Evolutionary conservation across 2,888 invertebrate genomes (phyloP), one percentile per base, ranked within the genome.

Genomic region (Cephus spinipes): DNA sequence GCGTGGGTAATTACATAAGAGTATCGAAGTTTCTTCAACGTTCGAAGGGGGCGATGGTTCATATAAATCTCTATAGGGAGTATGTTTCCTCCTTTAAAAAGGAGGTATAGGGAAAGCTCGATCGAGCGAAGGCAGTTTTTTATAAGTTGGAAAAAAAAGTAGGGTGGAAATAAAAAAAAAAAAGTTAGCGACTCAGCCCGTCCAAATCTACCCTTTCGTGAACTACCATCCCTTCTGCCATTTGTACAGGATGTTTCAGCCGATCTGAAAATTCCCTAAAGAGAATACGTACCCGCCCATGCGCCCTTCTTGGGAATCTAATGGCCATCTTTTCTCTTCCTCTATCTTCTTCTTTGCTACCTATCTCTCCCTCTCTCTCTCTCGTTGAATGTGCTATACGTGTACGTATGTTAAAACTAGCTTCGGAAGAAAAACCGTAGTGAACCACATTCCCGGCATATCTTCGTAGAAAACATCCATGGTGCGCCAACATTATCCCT

Each of bases 401-500:
- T 23, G 23, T 23, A 55, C 23, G 9, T 55, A 55, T 23, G 15
- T 23, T 23, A 23, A 55, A 9, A 55, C 55, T 23, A 55, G 55
- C 55, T 23, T 55, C 55, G 23, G 23, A 55, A 55, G 69, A 84
- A 83, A 82, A 80, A 79, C 81, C 75, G 81, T 77, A 79, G 82
- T 81, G 81, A 83, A 83, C 77, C 83, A 77, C 84, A 81, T 86
- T 84, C 82, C 81, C 78, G 81, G 81, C 78, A 73, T 76, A 78
- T 76, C 78, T 78, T 81, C 77, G 80, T 76, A 78, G 80, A 80
- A 78, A 81, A 82, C 83, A 85, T 85, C 82, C 82, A 79, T 69
- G 80, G 71, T 76, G 76, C 73, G 76, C 76, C 73, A 80, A 82
- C 84, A 85, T 86, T 87, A 87, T 88, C 87, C 87, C 82, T 84